Conservation (phyloP, 2,888 invertebrate species). For the Aelia acuminata region DNA sequence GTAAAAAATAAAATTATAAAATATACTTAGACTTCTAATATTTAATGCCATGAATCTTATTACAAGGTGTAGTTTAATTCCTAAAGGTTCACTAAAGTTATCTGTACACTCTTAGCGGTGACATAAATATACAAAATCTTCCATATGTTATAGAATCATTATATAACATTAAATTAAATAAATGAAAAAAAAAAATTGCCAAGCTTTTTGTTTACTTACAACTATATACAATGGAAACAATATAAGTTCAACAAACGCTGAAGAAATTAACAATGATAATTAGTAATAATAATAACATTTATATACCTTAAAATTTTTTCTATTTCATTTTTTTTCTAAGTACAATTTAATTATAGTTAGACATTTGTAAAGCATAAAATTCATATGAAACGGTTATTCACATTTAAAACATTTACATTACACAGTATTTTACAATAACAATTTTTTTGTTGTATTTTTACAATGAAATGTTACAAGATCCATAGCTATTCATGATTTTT, state of each 20-base stretch:
- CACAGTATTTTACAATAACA: constrained; percentile 55
- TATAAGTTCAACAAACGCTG: constrained; percentile 48
- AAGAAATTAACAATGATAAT: constrained; percentile 60
- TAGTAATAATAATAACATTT: constrained; percentile 56
- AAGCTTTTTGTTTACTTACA: constrained; percentile 56
- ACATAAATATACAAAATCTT: constrained; percentile 63
- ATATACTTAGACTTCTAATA: constrained; percentile 48
- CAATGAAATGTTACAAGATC: constrained; percentile 56
- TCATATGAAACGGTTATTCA: constrained; percentile 59
- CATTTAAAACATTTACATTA: constrained; percentile 59
- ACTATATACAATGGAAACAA: constrained; percentile 58
- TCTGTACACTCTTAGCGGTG: constrained; percentile 61
- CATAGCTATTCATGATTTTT: constrained; percentile 34
- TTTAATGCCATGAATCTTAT: constrained; percentile 63
- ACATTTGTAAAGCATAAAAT: constrained; percentile 59
- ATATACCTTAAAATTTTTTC: constrained; percentile 49
- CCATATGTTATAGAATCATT: constrained; percentile 52
- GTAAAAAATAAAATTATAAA: background rate
- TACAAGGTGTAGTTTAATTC: constrained; percentile 62
- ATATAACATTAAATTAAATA: constrained; percentile 54
- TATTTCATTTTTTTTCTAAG: constrained; percentile 55
- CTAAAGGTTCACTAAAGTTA: constrained; percentile 60
- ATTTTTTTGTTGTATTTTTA: constrained; percentile 52
- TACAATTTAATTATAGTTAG: constrained; percentile 54
- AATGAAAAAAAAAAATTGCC: constrained; percentile 48